phyloP scores from a whole-genome alignment of 2,888 invertebrate species.

The Brachycybe producta region DNA sequence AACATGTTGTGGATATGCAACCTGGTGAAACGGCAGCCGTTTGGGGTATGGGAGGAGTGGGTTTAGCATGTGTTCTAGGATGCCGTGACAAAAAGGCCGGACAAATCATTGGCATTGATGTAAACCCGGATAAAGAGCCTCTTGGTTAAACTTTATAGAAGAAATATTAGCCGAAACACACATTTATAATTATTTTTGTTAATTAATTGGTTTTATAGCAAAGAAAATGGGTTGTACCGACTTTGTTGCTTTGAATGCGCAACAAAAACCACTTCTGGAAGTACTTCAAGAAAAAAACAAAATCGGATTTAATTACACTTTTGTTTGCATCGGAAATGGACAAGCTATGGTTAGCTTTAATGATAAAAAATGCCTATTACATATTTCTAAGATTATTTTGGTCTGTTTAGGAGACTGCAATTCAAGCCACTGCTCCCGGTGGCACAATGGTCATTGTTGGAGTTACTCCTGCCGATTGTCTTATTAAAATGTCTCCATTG shows the following conservation, averaged over 20 bases:
- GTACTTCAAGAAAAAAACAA: background rate
- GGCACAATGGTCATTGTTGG: slow-evolving; percentile 8
- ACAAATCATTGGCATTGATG: slow-evolving; percentile 6
- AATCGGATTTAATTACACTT: slow-evolving; percentile 5
- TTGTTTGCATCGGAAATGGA: slow-evolving; percentile 8
- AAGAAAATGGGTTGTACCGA: slow-evolving; percentile 14
- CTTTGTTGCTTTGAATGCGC: slow-evolving; percentile 5
- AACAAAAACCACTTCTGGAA: slow-evolving; percentile 4
- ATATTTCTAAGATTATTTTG: background rate
- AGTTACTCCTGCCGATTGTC: background rate
- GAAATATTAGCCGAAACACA: background rate
- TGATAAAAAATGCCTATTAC: too few species aligned
- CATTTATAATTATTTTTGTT: background rate
- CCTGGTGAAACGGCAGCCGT: slow-evolving; percentile 12
- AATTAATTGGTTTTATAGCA: slow-evolving; percentile 2
- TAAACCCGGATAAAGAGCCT: slow-evolving; percentile 1
- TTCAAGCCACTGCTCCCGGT: background rate
- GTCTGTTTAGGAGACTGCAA: background rate
- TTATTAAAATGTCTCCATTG: background rate
- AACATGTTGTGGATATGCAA: slow-evolving; percentile 4
- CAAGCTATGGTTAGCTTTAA: slow-evolving; percentile 8
- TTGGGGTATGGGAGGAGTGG: slow-evolving; percentile 14
- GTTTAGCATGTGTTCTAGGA: slow-evolving; percentile 6
- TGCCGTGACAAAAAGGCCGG: slow-evolving; percentile 8
- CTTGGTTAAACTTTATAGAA: background rate